Base-by-base conservation (phyloP, 1,140 invertebrate genomes). In the Pogonomyrmex californicus region DNA sequence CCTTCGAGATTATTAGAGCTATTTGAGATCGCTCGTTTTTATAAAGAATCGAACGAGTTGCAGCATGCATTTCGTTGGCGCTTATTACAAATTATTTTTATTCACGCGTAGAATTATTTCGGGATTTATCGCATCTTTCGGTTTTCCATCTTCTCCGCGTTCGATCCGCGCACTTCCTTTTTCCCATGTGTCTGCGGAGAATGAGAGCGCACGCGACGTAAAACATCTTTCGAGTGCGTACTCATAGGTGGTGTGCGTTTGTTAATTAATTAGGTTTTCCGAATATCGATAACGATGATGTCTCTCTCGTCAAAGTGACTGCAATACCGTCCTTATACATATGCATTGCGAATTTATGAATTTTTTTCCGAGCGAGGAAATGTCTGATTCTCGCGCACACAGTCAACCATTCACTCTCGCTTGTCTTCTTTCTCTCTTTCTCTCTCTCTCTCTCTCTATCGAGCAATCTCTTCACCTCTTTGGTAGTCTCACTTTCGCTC, bases 71-170 rank as follows among this genome's bases (percentile, higher is more conserved):
- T 51, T 41, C 17, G 17, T 33, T 78, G 58, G n/a, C 33, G 49
- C 63, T 41, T 38, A n/a, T 49, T 73, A 70, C 47, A 49, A 63
- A 38, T 85, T 70, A 70, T 85, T 75, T 79, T 60, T 88, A 90
- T 92, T 91, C 88, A 70, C 87, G 88, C 86, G 85, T 60, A 83
- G 65, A 87, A 87, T 91, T 87, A 77, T 51, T 78, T 91, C 88
- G 77, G 60, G 89, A 92, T 92, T 91, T 91, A 91, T 83, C 86
- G 89, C 88, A 86, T 90, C 89, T 85, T 73, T 60, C 49, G 81
- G n/a, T 44, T 56, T 33, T 17, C 49, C 56, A 79, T 47, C 44
- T 77, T 71, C 30, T 78, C 2, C 12, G 9, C 38, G 1, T 36
- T 23, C 7, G 17, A 30, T 41, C n/a, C n/a, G n/a, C 36, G 4